Conservation (phyloP, 2,113 vertebrate species). For the Elgaria multicarinata region DNA sequence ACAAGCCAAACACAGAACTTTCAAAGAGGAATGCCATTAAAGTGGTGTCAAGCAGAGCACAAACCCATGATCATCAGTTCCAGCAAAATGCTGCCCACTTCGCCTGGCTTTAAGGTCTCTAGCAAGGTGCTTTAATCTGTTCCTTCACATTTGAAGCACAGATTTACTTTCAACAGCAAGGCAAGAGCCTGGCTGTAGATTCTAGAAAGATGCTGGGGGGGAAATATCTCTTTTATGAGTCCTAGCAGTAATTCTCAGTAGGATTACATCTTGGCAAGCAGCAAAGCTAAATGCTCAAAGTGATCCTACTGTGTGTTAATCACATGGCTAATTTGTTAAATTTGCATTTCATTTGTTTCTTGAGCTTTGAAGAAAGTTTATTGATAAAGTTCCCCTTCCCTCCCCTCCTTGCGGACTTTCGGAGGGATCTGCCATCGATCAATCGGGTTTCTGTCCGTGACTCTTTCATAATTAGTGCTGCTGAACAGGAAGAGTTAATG, state of each 20-base stretch:
- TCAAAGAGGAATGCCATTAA: conserved; percentile 78
- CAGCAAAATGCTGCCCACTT: conserved; percentile 65
- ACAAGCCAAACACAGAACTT: conserved; percentile 64
- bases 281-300: conserved; percentile 63
- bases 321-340: conserved; percentile 75
- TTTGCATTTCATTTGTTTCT: conserved; percentile 71
- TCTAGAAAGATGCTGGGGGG: conserved; percentile 23
- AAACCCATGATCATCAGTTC: conserved; percentile 66
- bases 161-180: conserved; percentile 72
- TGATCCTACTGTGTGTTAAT: conserved; percentile 65
- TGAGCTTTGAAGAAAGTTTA: conserved; percentile 59
- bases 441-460: conserved; percentile 39
- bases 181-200: conserved; percentile 59
- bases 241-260: conserved; percentile 51
- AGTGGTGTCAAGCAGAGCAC: conserved; percentile 72
- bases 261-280: conserved; percentile 67
- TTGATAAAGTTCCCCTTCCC: conserved; percentile 59
- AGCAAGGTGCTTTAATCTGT: conserved; percentile 70
- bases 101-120: conserved; percentile 62
- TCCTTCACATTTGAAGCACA: conserved; percentile 73
- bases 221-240: conserved; percentile 51
- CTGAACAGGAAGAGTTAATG: conserved; percentile 60
- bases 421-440: conserved; percentile 60
- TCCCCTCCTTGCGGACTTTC: conserved; percentile 35
- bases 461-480: conserved; percentile 62